A percentile compares a stretch with the other conserved stretches of the same genome.
Conservation (phyloP, 2,888 invertebrate genomes). For the Cerastis leucographa region DNA sequence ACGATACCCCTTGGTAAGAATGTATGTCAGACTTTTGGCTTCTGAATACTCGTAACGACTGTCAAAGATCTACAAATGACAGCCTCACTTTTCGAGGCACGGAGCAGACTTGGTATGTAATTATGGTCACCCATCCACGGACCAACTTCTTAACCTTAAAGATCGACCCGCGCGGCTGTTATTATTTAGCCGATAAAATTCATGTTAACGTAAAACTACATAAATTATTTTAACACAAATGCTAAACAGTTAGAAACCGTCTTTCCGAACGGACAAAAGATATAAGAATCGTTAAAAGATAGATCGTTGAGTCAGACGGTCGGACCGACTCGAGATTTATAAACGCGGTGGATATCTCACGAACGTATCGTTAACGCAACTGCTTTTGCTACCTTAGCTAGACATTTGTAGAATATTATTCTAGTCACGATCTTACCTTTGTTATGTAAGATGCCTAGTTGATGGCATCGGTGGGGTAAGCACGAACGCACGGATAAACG, state of each 20-base stretch:
- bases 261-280: slow-evolving; percentile 2
- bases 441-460: slow-evolving; percentile 6
- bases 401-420: slow-evolving; percentile 29
- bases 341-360: slow-evolving; percentile 15
- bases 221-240: neutral
- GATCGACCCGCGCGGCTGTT: no score
- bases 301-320: slow-evolving; percentile 17
- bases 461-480: slow-evolving; percentile 1
- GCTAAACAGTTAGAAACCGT: slow-evolving; percentile 8
- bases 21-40: no score
- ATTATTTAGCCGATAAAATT: no score
- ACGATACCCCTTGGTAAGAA: no score
- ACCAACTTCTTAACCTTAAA: no score
- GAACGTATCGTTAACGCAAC: slow-evolving; percentile 19
- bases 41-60: no score
- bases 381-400: neutral
- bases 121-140: no score
- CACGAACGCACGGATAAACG: neutral
- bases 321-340: neutral
- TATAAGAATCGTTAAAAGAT: slow-evolving; percentile 32
- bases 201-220: neutral
- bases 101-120: no score
- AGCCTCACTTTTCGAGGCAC: no score
- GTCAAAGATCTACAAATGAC: no score
- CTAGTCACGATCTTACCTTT: slow-evolving; percentile 24